Evolutionary conservation across 2,797 vertebrate genomes (phyloP).

Genomic region (Catharus ustulatus): DNA sequence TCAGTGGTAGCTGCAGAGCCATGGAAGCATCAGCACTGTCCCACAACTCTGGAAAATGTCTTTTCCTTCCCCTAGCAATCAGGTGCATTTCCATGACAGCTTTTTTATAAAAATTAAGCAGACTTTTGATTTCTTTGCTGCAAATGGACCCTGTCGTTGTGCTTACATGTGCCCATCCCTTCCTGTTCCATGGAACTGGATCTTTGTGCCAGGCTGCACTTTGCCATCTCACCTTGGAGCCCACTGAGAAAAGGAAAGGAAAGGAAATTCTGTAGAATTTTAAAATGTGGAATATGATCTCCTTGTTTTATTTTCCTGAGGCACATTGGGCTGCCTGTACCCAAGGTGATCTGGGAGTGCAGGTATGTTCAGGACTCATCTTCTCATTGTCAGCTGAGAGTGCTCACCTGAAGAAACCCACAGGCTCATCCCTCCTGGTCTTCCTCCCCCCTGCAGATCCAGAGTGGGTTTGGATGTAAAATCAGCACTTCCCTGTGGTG

Average conservation of each 20-base stretch:
- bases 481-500: neutral
- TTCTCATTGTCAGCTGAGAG: neutral
- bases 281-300: neutral
- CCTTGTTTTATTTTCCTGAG: neutral
- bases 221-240: neutral
- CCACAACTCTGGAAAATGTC: neutral
- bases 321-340: neutral
- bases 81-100: neutral
- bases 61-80: neutral
- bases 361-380: neutral
- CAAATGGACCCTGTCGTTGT: neutral
- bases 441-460: neutral
- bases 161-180: neutral
- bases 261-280: neutral
- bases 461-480: neutral
- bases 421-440: neutral
- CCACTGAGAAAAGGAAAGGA: accelerated
- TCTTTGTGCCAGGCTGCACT: neutral
- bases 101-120: neutral
- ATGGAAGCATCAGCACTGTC: neutral
- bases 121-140: neutral
- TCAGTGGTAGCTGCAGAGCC: neutral
- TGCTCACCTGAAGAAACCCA: neutral
- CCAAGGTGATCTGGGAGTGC: neutral
- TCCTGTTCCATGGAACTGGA: neutral